phyloP scores from a whole-genome alignment of 2,797 vertebrate genomes.

The Pangasius larnaudii region DNA sequence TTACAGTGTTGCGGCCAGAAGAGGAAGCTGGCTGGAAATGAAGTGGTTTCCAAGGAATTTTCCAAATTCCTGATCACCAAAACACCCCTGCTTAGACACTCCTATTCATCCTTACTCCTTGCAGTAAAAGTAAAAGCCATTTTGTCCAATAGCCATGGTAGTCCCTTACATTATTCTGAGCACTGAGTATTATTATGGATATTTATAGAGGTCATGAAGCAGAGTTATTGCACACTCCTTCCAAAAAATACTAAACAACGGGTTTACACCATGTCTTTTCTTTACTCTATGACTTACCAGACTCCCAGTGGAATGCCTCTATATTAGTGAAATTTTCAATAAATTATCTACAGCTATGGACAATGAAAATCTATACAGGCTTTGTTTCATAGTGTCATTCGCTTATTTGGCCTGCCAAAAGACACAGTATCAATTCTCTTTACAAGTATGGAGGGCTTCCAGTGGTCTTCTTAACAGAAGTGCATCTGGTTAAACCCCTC shows the following conservation, averaged over 20 bases:
- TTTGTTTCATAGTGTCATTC: background rate
- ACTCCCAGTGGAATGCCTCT: background rate
- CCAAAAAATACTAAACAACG: background rate
- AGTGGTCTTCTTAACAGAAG: background rate
- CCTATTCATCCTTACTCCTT: background rate
- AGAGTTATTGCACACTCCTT: background rate
- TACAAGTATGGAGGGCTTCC: background rate
- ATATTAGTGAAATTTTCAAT: background rate
- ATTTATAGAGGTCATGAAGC: background rate
- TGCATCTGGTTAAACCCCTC: background rate
- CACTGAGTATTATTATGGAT: background rate
- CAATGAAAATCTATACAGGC: background rate
- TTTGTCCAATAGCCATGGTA: background rate
- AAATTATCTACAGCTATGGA: background rate
- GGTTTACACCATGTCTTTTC: background rate
- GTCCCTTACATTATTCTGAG: background rate
- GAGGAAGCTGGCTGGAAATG: background rate
- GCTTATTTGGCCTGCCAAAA: background rate
- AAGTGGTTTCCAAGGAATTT: conserved; percentile 3
- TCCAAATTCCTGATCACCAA: background rate
- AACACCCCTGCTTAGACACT: background rate
- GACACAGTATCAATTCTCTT: background rate
- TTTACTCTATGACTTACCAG: background rate
- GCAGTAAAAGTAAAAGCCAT: background rate
- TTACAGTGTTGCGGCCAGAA: background rate